Evolutionary conservation across 2,113 vertebrate genomes (phyloP).

Genomic region (Semnornis frantzii): DNA sequence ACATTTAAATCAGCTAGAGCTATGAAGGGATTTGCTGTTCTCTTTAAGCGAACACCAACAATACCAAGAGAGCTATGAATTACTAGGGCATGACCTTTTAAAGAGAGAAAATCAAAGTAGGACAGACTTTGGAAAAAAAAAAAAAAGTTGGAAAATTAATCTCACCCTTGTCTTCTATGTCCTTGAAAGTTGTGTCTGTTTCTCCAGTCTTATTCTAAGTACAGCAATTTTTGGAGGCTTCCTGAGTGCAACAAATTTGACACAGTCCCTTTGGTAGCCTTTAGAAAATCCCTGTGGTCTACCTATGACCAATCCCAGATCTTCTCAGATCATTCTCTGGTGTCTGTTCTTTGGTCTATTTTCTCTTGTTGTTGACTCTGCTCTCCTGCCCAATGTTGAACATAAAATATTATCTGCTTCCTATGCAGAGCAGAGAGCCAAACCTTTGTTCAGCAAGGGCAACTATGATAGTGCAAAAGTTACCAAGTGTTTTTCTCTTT

Average conservation of each 20-base stretch:
- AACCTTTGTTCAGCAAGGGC: background rate
- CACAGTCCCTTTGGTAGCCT: background rate
- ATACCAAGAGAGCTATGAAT: background rate
- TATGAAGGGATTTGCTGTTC: background rate
- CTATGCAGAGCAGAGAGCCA: background rate
- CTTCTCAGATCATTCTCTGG: background rate
- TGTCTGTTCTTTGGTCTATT: background rate
- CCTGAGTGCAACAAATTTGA: background rate
- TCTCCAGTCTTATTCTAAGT: background rate
- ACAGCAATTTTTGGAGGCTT: background rate
- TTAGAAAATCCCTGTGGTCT: background rate
- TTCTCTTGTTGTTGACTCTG: background rate
- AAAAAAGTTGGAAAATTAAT: background rate
- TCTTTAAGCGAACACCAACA: background rate
- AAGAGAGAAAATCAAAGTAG: background rate
- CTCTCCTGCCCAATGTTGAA: background rate
- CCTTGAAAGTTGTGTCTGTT: background rate
- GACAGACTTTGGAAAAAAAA: background rate
- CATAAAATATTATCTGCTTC: background rate
- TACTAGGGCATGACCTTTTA: background rate
- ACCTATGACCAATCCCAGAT: background rate
- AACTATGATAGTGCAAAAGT: background rate
- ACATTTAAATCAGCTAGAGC: background rate
- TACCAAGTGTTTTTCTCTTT: background rate
- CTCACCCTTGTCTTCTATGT: background rate